Percentiles rank a stretch among this genome's conserved stretches.
Conservation (phyloP, 2,888 invertebrate genomes). For the Ommatoiulus sabulosus region DNA sequence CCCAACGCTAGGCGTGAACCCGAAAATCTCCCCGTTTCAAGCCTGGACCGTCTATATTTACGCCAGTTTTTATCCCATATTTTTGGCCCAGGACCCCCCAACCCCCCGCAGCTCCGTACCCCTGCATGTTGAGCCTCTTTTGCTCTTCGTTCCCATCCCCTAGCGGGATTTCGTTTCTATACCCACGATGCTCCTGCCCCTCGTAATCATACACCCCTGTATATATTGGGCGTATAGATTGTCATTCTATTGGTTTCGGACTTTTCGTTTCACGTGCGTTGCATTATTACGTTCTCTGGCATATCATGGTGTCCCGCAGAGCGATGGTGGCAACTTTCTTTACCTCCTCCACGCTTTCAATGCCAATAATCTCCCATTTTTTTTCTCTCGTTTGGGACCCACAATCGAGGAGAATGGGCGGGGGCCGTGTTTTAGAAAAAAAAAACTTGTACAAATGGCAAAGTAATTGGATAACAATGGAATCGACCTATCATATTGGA, state of each 20-base stretch:
- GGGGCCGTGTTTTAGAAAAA: not conserved
- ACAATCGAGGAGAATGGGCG: not conserved
- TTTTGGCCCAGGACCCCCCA: not conserved
- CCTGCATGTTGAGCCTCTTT: not conserved
- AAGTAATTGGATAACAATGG: slow-evolving; percentile 3
- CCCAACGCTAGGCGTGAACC: not conserved
- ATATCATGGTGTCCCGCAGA: not conserved
- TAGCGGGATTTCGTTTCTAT: not conserved
- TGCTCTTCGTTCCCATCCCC: not conserved
- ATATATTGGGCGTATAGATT: not conserved
- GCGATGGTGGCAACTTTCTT: not conserved
- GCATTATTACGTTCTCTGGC: not conserved
- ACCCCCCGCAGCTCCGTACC: no score
- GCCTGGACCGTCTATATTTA: not conserved
- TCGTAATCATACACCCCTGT: not conserved
- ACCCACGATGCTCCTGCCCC: not conserved
- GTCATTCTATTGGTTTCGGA: not conserved
- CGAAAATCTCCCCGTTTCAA: not conserved
- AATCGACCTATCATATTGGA: not conserved
- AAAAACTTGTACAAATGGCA: not conserved
- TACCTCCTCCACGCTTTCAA: not conserved
- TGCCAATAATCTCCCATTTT: not conserved
- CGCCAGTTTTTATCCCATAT: not conserved
- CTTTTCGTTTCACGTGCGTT: not conserved
- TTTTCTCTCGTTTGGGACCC: not conserved